phyloP scores from a whole-genome alignment of 2,113 vertebrate species.

The Pungitius pungitius region DNA sequence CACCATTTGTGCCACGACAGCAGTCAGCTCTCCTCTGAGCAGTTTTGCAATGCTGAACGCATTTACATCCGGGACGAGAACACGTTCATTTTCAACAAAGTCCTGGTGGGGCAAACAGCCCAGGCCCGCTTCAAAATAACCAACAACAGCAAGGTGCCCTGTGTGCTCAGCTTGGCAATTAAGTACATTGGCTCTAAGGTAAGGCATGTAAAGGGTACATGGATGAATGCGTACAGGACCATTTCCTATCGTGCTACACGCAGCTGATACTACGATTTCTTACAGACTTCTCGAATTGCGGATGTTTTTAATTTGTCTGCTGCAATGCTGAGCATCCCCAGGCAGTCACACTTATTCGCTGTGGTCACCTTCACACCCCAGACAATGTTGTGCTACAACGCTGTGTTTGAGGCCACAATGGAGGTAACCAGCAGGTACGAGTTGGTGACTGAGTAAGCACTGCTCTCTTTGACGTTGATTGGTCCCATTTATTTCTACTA shows the following conservation, averaged over 20 bases:
- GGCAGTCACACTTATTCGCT: conserved; percentile 81
- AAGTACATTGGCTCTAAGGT: conserved; percentile 82
- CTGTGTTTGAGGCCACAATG: conserved; percentile 84
- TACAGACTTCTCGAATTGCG: conserved; percentile 59
- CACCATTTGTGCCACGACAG: conserved; percentile 83
- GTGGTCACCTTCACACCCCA: conserved; percentile 84
- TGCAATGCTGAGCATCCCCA: conserved; percentile 76
- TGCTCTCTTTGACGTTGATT: background rate
- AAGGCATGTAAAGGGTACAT: conserved; percentile 24
- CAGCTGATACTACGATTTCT: background rate
- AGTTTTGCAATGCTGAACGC: conserved; percentile 67
- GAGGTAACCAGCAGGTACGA: conserved; percentile 81
- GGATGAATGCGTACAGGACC: background rate
- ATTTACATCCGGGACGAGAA: conserved; percentile 88
- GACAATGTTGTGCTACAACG: conserved; percentile 82
- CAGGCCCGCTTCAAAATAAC: conserved; percentile 87
- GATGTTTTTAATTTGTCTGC: conserved; percentile 85
- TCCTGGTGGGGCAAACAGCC: conserved; percentile 80
- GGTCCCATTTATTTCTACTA: background rate
- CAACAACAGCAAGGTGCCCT: conserved; percentile 84
- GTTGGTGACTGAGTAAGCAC: background rate
- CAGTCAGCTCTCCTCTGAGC: conserved; percentile 74
- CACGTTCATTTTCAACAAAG: conserved; percentile 87
- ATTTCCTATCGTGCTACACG: background rate
- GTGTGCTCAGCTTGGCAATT: conserved; percentile 78